These are phyloP conservation scores for Myiotriccus ornatus DNA, from an alignment of 2,797 vertebrate species.

Conservation along the genomic window DNA sequence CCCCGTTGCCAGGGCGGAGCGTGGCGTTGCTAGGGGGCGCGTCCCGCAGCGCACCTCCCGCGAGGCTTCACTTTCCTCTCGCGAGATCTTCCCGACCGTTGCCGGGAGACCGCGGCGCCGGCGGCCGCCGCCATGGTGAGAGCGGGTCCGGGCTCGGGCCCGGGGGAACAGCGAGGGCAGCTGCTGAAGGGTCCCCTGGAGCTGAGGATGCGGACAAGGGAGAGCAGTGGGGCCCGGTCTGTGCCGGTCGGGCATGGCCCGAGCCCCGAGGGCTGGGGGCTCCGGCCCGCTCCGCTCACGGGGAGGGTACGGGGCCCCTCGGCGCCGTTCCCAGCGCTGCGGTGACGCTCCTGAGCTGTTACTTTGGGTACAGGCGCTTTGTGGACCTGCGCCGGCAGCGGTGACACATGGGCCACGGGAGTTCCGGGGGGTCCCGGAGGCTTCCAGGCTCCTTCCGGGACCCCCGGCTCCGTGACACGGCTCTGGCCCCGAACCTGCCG, in stretches of 20 bases:
- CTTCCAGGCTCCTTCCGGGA: background rate
- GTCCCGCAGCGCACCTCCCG: fast-evolving
- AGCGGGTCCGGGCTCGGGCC: background rate
- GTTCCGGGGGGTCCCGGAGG: too few species aligned
- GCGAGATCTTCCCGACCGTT: conserved; percentile 15
- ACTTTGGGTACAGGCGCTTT: background rate
- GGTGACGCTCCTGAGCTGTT: background rate
- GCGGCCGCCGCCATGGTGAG: conserved; percentile 27
- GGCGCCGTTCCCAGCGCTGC: background rate
- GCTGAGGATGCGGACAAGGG: background rate
- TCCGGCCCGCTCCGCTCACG: background rate
- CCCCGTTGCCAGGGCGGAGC: background rate
- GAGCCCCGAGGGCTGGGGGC: background rate
- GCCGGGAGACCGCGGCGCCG: conserved; percentile 35
- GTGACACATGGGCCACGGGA: fast-evolving
- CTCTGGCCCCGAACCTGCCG: background rate
- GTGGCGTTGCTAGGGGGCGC: background rate
- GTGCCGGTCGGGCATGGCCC: background rate
- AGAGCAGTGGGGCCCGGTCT: background rate
- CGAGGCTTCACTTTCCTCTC: background rate
- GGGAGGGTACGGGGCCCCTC: background rate
- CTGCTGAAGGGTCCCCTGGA: background rate
- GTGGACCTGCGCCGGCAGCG: background rate
- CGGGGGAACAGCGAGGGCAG: too few species aligned
- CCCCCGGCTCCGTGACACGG: background rate